Conservation (phyloP, 2,888 invertebrate genomes). For the Adelphocoris suturalis region DNA sequence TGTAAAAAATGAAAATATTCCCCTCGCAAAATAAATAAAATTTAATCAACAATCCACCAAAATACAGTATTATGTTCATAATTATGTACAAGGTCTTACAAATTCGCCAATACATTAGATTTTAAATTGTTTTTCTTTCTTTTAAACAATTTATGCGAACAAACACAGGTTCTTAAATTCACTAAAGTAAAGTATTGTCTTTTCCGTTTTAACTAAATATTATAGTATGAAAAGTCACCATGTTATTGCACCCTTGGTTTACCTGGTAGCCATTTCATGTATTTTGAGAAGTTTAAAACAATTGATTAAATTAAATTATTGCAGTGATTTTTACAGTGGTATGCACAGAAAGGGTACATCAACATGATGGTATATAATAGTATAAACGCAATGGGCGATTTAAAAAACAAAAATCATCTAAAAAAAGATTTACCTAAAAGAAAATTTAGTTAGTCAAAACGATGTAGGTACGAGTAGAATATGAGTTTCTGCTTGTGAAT, state of each 20-base stretch:
- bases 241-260: background rate
- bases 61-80: conserved; percentile 47
- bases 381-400: too few relatives aligned
- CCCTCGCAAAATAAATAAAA: conserved; percentile 55
- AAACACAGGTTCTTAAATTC: background rate
- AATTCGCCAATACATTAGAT: background rate
- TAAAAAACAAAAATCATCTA: too few relatives aligned
- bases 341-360: too few relatives aligned
- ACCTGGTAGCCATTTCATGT: too few relatives aligned
- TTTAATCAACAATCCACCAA: conserved; percentile 63
- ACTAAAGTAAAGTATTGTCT: conserved; percentile 14
- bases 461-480: too few relatives aligned
- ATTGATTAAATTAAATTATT: too few relatives aligned
- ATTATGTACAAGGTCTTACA: conserved; percentile 50
- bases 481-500: too few relatives aligned
- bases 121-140: background rate
- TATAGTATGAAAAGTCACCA: background rate
- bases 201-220: conserved; percentile 4
- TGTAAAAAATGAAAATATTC: background rate
- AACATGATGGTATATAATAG: too few relatives aligned
- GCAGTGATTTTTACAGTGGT: too few relatives aligned
- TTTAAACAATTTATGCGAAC: background rate
- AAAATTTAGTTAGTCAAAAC: too few relatives aligned
- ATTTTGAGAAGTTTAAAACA: too few relatives aligned
- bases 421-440: too few relatives aligned